Conservation (phyloP, 35 echinoderm and acorn worm genomes). For the Lytechinus pictus region DNA sequence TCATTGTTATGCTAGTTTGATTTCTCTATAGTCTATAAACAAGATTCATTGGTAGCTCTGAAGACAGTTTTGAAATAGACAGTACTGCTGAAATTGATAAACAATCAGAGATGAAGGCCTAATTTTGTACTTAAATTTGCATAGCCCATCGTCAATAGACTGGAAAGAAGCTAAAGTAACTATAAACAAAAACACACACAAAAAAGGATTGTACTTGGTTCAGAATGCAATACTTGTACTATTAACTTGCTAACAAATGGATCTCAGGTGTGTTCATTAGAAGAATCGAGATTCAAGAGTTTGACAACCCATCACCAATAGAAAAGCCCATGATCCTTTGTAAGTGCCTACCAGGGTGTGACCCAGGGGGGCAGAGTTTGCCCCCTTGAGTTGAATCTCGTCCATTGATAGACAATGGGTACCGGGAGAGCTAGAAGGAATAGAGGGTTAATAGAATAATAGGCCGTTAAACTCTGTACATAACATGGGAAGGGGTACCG, state of each 20-base stretch:
- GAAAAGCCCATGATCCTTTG: neutral
- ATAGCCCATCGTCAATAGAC: neutral
- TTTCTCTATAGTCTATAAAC: too few relatives aligned
- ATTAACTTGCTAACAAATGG: neutral
- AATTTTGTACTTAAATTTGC: too few relatives aligned
- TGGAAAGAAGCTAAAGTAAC: neutral
- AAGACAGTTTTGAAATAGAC: too few relatives aligned
- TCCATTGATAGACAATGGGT: neutral
- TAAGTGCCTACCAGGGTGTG: neutral
- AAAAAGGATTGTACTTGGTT: neutral
- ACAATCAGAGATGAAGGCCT: too few relatives aligned
- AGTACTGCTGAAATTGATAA: too few relatives aligned
- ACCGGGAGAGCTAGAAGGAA: neutral
- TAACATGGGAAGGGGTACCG: neutral
- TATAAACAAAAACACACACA: neutral
- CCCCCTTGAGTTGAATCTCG: conserved; percentile 28
- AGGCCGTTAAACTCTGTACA: neutral
- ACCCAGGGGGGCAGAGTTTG: conserved; percentile 25
- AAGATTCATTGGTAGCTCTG: too few relatives aligned
- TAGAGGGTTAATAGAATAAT: neutral
- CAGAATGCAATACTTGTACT: neutral
- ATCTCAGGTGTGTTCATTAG: neutral
- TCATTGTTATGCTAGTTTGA: too few relatives aligned
- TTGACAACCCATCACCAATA: conserved; percentile 3
- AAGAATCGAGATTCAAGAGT: neutral